phyloP scores from a whole-genome alignment of 2,888 invertebrate species.

The Eupithecia insigniata region DNA sequence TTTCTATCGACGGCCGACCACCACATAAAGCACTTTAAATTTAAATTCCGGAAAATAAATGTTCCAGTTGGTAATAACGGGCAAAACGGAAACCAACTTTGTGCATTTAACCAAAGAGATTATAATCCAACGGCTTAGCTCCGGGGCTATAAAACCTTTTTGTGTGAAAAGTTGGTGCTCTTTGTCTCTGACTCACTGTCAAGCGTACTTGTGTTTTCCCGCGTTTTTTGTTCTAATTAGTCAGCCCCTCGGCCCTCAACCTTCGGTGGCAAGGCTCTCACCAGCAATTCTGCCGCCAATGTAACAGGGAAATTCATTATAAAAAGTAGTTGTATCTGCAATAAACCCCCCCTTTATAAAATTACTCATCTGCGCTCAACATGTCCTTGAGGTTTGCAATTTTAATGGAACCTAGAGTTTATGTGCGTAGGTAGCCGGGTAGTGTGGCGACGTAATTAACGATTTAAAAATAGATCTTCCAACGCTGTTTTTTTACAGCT shows the following conservation, averaged over 20 bases:
- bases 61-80: slow-evolving; percentile 62
- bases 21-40: slow-evolving; percentile 36
- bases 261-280: slow-evolving; percentile 56
- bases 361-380: slow-evolving; percentile 32
- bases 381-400: slow-evolving; percentile 29
- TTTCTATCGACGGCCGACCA: slow-evolving; percentile 38
- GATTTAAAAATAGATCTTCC: slow-evolving; percentile 23
- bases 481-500: neutral
- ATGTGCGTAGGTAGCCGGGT: slow-evolving; percentile 11
- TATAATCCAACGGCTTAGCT: slow-evolving; percentile 44
- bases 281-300: slow-evolving; percentile 55
- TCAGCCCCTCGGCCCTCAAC: slow-evolving; percentile 75
- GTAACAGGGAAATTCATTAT: slow-evolving; percentile 48
- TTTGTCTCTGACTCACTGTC: slow-evolving; percentile 83
- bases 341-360: slow-evolving; percentile 29
- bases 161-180: slow-evolving; percentile 64
- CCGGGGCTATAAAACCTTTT: slow-evolving; percentile 66
- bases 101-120: slow-evolving; percentile 48
- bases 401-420: slow-evolving; percentile 24
- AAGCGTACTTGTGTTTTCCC: slow-evolving; percentile 83
- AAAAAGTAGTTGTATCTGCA: slow-evolving; percentile 36
- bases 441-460: slow-evolving; percentile 6
- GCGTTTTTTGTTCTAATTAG: slow-evolving; percentile 84
- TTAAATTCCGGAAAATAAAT: slow-evolving; percentile 66
- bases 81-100: slow-evolving; percentile 58